Evolutionary conservation across 1,140 invertebrate species (phyloP).

Genomic region (Solen grandis): DNA sequence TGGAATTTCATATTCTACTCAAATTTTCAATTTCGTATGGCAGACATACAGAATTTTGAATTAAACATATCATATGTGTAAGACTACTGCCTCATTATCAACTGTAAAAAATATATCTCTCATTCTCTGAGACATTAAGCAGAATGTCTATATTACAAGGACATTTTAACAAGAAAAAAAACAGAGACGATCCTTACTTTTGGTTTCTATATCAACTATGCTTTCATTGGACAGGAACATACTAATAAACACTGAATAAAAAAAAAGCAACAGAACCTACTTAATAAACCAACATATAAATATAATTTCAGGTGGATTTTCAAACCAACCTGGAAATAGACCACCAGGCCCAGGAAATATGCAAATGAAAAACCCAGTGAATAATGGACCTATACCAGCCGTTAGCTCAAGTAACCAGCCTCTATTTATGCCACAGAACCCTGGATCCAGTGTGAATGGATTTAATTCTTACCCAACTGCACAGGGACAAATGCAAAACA

Average conservation of each 20-base stretch:
- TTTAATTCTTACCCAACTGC: too few relatives aligned
- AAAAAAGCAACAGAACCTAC: background rate
- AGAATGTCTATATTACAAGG: too few relatives aligned
- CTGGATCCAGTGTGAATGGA: background rate
- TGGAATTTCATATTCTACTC: too few relatives aligned
- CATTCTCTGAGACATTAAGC: too few relatives aligned
- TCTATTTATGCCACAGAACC: background rate
- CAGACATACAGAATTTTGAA: too few relatives aligned
- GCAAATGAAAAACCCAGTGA: background rate
- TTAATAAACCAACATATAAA: background rate
- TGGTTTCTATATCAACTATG: background rate
- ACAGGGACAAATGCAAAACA: too few relatives aligned
- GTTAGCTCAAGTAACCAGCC: background rate
- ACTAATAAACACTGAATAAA: background rate
- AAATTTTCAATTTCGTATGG: too few relatives aligned
- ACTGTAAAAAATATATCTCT: too few relatives aligned
- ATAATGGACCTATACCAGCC: background rate
- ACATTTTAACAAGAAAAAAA: too few relatives aligned
- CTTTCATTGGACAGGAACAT: background rate
- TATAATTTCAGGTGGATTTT: background rate
- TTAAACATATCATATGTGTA: too few relatives aligned
- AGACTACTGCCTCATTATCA: too few relatives aligned
- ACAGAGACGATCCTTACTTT: too few relatives aligned
- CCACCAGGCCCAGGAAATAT: background rate
- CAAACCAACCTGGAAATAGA: background rate